Evolutionary conservation across 2,797 vertebrate genomes (phyloP).

Genomic region (Leuciscus waleckii): DNA sequence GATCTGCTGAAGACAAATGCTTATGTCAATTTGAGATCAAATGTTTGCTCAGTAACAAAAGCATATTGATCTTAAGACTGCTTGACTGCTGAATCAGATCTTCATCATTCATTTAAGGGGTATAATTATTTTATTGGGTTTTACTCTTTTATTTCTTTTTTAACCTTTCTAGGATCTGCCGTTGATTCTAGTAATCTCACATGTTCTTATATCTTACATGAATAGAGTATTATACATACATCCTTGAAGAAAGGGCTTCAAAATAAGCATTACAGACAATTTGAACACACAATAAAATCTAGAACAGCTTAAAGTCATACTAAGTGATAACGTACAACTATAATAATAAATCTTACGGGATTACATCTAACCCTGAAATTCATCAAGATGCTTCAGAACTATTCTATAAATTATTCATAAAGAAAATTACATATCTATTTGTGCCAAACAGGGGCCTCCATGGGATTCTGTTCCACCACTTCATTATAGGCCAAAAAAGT

Average conservation of each 20-base stretch:
- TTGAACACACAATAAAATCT: slow-evolving; percentile 43
- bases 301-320: slow-evolving; percentile 63
- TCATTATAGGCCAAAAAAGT: slow-evolving; percentile 10
- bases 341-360: slow-evolving; percentile 56
- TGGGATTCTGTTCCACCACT: slow-evolving; percentile 5
- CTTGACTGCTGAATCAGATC: not conserved
- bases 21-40: not conserved
- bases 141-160: not conserved
- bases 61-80: slow-evolving; percentile 21
- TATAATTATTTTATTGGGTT: not conserved
- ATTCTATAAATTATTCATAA: slow-evolving; percentile 64
- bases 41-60: not conserved
- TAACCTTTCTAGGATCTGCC: not conserved
- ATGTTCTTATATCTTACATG: not conserved
- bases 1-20: not conserved
- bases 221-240: not conserved
- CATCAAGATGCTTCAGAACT: slow-evolving; percentile 66
- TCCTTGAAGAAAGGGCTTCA: not conserved
- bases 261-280: not conserved
- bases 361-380: slow-evolving; percentile 69
- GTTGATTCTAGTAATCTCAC: not conserved
- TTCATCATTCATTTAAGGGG: not conserved
- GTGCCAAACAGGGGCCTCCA: slow-evolving; percentile 19
- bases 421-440: slow-evolving; percentile 65
- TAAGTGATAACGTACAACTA: slow-evolving; percentile 60